Evolutionary conservation across 2,888 invertebrate genomes (phyloP), one percentile per base, ranked within the genome.

Genomic region (Heliconius erato): DNA sequence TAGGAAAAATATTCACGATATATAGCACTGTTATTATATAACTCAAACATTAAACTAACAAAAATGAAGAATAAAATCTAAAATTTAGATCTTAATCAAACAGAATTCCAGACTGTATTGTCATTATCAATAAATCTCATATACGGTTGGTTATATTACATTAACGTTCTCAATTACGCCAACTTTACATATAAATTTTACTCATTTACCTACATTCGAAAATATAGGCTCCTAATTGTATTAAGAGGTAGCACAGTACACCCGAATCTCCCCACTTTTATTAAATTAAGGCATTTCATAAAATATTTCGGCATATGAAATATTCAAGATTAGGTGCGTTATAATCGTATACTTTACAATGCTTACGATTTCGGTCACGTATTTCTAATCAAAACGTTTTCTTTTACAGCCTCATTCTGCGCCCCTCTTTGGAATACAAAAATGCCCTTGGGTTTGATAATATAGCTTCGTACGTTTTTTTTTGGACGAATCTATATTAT

Each of bases 331-430:
- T 76, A 76, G 76, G 76, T 76, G 76, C 76, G 54, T 74, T 74
- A 54, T 74, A 74, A 74, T 59, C 28, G 59, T 74, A 74, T 74
- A 35, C 74, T 76, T 76, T 76, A 76, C 67, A 32, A 69, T 54
- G n/a, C 74, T 79, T 44, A 44, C 67, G 32, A 81, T 71, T 69
- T 77, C 14, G 79, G 67, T 76, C 82, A 82, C 82, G 84, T 84
- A 54, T 76, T 68, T 76, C 65, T 82, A 82, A 84, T 84, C 80
- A 84, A 84, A 82, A 79, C 79, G 76, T 84, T 82, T 84, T 79
- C 82, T 84, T 82, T 82, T 76, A 82, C 71, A 54, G 63, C 79
- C 74, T 79, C 44, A 84, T 82, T 82, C 82, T 74, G 49, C 35
- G 80, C 59, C 28, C 54, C 74, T 59, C 68, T n/a, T 67, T 82